Base-by-base conservation (phyloP, 2,113 vertebrate species). In the Progne subis region DNA sequence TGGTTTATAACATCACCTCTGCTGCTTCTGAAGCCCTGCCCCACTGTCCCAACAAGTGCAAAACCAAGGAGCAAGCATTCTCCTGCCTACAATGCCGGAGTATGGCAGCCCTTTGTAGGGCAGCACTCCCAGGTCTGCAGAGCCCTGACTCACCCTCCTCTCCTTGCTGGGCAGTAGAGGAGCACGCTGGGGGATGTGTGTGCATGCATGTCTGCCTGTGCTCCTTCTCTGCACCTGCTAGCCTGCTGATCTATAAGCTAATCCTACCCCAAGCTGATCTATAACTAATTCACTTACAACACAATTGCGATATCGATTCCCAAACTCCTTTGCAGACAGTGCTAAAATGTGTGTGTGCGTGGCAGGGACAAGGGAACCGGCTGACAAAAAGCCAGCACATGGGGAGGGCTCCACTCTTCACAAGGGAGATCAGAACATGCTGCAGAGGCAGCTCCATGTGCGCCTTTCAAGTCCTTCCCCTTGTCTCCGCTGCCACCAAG, bases 271-370 rank as follows among this genome's bases (percentile, higher is more conserved):
- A 82, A 96, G 94, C 97, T 97, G 97, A 97, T 97, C 97, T 97
- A 97, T 97, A 97, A 97, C 95, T 97, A 97, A 97, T 97, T 97
- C 96, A 92, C 97, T 97, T 97, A 97, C 95, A 94, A 97, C 97
- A 97, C 96, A 95, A 97, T 96, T 97, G 97, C 96, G 82, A 88
- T 97, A 97, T 97, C 52, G 97, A 97, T 97, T 97, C 95, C 94
- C 94, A 94, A 96, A 96, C 96, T 95, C 95, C 94, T 97, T 95
- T 95, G 95, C 95, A 97, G 97, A 96, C 96, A 96, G 93, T 74
- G 92, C 92, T 95, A 93, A 94, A 94, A 90, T 82, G 82, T 76
- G 79, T 71, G 77, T 81, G 69, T 78, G 90, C 5, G 21, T 1
- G 0, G 71, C 59, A 43, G 91, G 71, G 75, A 86, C 75, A 55